Evolutionary conservation across 2,888 invertebrate genomes (phyloP).

Genomic region (Caenorhabditis afra): DNA sequence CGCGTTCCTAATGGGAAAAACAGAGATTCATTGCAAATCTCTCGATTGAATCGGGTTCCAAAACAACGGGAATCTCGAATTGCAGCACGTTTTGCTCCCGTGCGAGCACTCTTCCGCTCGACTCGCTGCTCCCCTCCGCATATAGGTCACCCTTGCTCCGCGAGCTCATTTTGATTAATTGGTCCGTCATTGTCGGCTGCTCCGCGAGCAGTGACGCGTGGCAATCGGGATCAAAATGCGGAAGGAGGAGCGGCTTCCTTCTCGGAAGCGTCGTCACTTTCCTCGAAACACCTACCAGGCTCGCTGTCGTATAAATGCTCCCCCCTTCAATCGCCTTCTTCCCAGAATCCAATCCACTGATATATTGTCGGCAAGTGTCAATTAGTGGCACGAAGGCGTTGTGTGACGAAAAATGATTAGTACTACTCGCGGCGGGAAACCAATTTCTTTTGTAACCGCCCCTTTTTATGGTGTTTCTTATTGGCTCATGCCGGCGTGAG

Average conservation of each 20-base stretch:
- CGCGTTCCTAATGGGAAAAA: no score
- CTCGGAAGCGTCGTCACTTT: slow-evolving; percentile 1
- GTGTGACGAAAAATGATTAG: slow-evolving; percentile 31
- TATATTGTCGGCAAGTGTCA: neutral
- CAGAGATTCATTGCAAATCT: no score
- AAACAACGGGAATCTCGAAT: no score
- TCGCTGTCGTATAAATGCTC: neutral
- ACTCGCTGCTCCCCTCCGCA: no score
- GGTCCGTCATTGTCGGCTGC: slow-evolving; percentile 5
- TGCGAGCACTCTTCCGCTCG: no score
- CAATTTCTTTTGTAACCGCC: slow-evolving; percentile 33
- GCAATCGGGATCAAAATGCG: neutral
- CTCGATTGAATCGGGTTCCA: no score
- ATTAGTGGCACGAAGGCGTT: slow-evolving; percentile 10
- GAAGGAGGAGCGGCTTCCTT: neutral
- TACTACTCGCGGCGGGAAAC: slow-evolving; percentile 20
- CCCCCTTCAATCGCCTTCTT: slow-evolving; percentile 4
- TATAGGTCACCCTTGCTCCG: neutral
- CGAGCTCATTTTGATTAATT: slow-evolving; percentile 4
- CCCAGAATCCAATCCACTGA: slow-evolving; percentile 33
- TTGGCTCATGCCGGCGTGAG: slow-evolving; percentile 17
- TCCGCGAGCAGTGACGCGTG: slow-evolving; percentile 1
- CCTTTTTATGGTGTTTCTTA: slow-evolving; percentile 55
- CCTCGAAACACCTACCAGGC: neutral
- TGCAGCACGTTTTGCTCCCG: no score